phyloP scores from a whole-genome alignment of 2,888 invertebrate species.

The Hyppa rectilinea region DNA sequence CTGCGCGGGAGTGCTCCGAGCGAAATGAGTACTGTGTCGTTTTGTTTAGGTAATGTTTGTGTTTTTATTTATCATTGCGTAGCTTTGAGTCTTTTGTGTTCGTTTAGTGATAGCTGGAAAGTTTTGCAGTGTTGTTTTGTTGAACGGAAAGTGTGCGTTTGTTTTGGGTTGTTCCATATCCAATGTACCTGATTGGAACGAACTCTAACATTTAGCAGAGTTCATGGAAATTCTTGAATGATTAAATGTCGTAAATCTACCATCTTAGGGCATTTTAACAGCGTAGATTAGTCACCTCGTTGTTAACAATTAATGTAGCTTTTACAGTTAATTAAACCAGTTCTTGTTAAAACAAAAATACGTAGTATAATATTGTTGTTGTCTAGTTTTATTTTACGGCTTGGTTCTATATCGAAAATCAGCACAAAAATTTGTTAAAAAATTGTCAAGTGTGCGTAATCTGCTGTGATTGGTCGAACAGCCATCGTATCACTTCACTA shows the following conservation, averaged over 20 bases:
- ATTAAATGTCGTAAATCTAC: constrained; percentile 13
- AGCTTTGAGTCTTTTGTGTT: neutral
- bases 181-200: neutral
- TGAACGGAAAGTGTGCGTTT: neutral
- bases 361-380: too few relatives aligned
- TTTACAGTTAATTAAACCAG: too few relatives aligned
- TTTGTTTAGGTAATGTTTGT: constrained; percentile 65
- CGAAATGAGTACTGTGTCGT: constrained; percentile 64
- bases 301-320: too few relatives aligned
- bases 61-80: constrained; percentile 17
- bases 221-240: neutral
- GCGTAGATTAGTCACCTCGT: too few relatives aligned
- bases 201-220: neutral
- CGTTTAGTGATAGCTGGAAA: constrained; percentile 31
- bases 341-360: too few relatives aligned
- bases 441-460: too few relatives aligned
- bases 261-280: too few relatives aligned
- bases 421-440: too few relatives aligned
- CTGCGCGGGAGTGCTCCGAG: constrained; percentile 25
- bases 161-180: neutral
- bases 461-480: too few relatives aligned
- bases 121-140: neutral
- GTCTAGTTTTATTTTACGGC: too few relatives aligned
- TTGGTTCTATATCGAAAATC: too few relatives aligned
- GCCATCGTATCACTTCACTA: too few relatives aligned